Conservation (phyloP, 2,113 vertebrate species). For the Genyomyrus donnyi region DNA sequence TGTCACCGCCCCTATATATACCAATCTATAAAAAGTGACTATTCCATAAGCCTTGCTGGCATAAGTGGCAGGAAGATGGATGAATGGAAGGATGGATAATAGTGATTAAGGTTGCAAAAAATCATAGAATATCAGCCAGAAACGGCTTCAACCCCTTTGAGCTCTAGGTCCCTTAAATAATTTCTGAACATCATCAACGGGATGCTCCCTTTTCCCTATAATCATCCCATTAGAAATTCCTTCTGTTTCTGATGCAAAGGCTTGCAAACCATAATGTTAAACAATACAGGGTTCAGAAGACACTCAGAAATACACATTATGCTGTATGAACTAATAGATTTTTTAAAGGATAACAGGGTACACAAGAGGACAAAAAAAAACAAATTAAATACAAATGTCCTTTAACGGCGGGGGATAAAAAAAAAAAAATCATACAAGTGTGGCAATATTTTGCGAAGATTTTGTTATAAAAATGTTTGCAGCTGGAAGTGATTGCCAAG, state of each 20-base stretch:
- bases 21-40: neutral
- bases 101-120: neutral
- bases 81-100: neutral
- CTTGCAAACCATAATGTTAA: neutral
- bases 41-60: neutral
- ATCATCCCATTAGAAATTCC: neutral
- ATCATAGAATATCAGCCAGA: neutral
- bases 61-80: neutral
- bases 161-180: neutral
- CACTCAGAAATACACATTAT: neutral
- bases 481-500: conserved; percentile 44
- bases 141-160: neutral
- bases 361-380: neutral
- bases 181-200: neutral
- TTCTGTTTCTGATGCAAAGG: neutral
- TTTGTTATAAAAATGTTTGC: conserved; percentile 25
- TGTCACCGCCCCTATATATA: neutral
- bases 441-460: conserved; percentile 28
- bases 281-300: neutral
- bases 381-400: neutral
- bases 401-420: neutral
- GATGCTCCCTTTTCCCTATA: neutral
- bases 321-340: neutral
- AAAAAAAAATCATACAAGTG: neutral
- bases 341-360: neutral